Conservation (phyloP, 2,797 vertebrate species). For the Hippoglossus hippoglossus region DNA sequence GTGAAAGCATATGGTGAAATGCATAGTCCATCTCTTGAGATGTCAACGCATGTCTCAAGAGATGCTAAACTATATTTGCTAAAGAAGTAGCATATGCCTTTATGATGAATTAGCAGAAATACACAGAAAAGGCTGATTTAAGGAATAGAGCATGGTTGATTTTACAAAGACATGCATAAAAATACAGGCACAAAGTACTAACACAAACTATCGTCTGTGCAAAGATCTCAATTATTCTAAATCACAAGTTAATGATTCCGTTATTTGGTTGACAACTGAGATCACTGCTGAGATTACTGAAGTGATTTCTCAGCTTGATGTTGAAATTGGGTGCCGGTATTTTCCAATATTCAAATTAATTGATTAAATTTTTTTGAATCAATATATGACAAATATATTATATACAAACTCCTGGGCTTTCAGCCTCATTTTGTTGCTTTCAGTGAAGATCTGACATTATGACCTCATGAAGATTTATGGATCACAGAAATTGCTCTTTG, state of each 20-base stretch:
- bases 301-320: too few relatives aligned
- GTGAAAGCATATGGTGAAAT: conserved; percentile 51
- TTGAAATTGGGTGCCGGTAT: too few relatives aligned
- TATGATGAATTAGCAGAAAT: conserved; percentile 1
- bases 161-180: not conserved
- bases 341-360: too few relatives aligned
- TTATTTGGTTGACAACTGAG: too few relatives aligned
- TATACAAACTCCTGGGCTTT: too few relatives aligned
- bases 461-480: not conserved
- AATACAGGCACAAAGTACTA: not conserved
- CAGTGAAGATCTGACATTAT: not conserved
- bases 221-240: too few relatives aligned
- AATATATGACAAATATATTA: too few relatives aligned
- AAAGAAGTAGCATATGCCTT: conserved; percentile 30
- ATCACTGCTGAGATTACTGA: too few relatives aligned
- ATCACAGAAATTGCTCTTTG: not conserved
- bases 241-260: too few relatives aligned
- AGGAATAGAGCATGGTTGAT: not conserved
- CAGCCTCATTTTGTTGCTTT: too few relatives aligned
- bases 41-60: conserved; percentile 20
- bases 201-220: too few relatives aligned
- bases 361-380: too few relatives aligned
- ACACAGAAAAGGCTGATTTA: not conserved
- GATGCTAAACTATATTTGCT: conserved; percentile 25
- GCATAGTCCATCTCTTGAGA: conserved; percentile 13